Base-by-base conservation (phyloP, 2,113 vertebrate species). In the Ivindomyrus marchei region DNA sequence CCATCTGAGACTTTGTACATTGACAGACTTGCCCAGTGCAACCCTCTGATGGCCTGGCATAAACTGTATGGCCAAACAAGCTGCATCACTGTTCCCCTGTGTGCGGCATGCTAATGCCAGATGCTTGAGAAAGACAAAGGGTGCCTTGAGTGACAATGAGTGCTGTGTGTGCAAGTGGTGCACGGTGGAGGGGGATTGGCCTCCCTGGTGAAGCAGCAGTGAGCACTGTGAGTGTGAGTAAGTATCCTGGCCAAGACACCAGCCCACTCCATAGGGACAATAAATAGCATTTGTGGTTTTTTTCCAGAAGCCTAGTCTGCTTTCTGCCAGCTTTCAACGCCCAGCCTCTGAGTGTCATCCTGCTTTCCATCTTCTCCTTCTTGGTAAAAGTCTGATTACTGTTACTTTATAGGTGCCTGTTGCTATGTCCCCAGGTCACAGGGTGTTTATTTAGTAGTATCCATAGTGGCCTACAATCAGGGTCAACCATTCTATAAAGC, bases 51-150 rank as follows among this genome's bases (percentile, higher is more conserved):
- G 21, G 19, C 49, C 42, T 27, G 77, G 74, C 87, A 84, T 21
- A 3, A 15, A 83, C 21, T 17, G 39, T 52, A 7, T 74, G 17
- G 24, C 31, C 53, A 27, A 89, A 91, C 90, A 92, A 88, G 74
- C 53, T 8, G 45, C 27, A 21, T 36, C 85, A 83, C 88, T 91
- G 83, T 90, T 77, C 36, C 80, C 24, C 83, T 39, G 21, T 7
- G 3, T 42, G 39, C 24, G 4, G 39, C 83, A 50, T 24, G 45
- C 47, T 21, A 86, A 70, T 70, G n/a, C 4, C 1, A 1, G 62
- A 70, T 70, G 62, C 62, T 27, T 31, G 62, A 31, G n/a, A 50
- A 86, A 50, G 47, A 86, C 84, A 86, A 50, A 50, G 84, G 47
- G 10, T 50, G 45, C n/a, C 21, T 50, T 86, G 45, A 86, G 24